Base-by-base conservation (phyloP, 2,888 invertebrate genomes). In the Leptinotarsa tumamoca region DNA sequence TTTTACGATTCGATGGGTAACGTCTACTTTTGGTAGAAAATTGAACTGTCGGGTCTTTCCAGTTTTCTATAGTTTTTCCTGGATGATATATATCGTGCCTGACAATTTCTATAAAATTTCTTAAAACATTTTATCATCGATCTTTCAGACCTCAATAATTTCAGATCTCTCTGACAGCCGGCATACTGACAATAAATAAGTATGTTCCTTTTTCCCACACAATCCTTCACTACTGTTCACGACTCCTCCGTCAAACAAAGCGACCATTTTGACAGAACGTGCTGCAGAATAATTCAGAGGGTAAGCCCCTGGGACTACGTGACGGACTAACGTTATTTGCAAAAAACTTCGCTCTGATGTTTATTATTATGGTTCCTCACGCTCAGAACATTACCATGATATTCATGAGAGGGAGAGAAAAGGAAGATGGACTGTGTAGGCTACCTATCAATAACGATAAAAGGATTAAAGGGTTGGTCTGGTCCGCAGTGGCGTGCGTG, bases 381-480 rank as follows among this genome's bases (percentile, higher is more conserved):
- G 63, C 27, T 33, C 63, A n/a, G 33, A 33, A n/a, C 33, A 33
- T 63, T 63, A n/a, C 63, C 33, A 3, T 15, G 33, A 63, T 43
- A 63, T 63, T 63, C 43, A 63, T 43, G 63, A 63, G 63, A 27
- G 23, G 33, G 43, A 63, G 63, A 63, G 63, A 33, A 17, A 63
- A 13, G 63, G 33, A 63, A 17, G 63, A 7, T 7, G 63, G n/a
- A 63, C 63, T 17, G n/a, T 63, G 63, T 43, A 43, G 63, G 27
- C 33, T n/a, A 18, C 33, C 63, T 43, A 63, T 63, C 63, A 63
- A 63, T 63, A 63, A 63, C 63, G 63, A 63, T 63, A 63, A 63
- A 63, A 63, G 63, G 63, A 63, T 63, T 63, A 43, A 63, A 63
- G 63, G 63, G 33, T 63, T 63, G 63, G 63, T 43, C 63, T 33